Base-by-base conservation (phyloP, 2,113 vertebrate genomes). In the Microcebus tavaratra region DNA sequence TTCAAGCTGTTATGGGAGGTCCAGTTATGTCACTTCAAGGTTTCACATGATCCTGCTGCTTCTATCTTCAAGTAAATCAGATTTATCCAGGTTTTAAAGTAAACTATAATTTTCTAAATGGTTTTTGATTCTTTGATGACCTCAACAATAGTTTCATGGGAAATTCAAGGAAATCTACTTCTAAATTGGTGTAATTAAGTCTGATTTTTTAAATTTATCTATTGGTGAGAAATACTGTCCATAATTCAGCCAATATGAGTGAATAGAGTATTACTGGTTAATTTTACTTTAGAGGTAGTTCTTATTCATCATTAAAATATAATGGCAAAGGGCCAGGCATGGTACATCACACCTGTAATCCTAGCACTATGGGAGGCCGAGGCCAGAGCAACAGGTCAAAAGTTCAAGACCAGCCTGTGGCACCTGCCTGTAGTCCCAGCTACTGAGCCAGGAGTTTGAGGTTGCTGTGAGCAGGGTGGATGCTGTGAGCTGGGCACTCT, bases 141-240 rank as follows among this genome's bases (percentile, higher is more conserved):
- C 5, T 75, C 70, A 95, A n/a, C 31, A 84, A 82, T 39, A 85
- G 50, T n/a, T 95, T 57, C 67, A 65, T 45, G 11, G 90, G 34
- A 65, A 95, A 88, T 75, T 96, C 90, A 90, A 80, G 86, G 29
- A 90, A 83, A 94, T 17, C 14, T 57, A 79, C 34, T 96, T 86
- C 57, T 90, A 96, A 91, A 95, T 25, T 59, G 67, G 42, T 53
- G 6, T 29, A 84, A 34, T 90, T 94, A 78, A 79, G 23, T 91
- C 12, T 97, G 73, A 95, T 96, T 88, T 92, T 96, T 91, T 91
- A 94, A 95, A 93, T 68, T 93, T 90, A 94, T 45, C 68, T 68
- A 94, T 1, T 68, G 65, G 34, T 90, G 13, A 97, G 31, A 96
- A 97, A 75, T 63, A 83, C 27, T 95, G 80, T 83, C 73, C 87